Conservation (phyloP, 2,113 vertebrate species). For the Salvelinus sp. region DNA sequence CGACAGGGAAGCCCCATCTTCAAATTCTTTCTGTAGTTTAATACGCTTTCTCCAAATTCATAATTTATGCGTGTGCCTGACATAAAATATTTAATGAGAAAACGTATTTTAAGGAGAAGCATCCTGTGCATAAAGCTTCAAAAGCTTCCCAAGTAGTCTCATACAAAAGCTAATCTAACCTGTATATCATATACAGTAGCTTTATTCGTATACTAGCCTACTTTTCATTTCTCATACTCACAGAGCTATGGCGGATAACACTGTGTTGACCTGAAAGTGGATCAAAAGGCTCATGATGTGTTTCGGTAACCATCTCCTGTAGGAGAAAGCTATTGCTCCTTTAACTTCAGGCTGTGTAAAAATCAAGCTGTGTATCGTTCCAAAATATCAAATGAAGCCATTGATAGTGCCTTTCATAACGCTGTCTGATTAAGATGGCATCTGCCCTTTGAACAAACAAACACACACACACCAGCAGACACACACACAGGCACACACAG, state of each 20-base stretch:
- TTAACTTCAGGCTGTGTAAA: neutral
- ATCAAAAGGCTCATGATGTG: neutral
- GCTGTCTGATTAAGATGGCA: neutral
- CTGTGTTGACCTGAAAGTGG: neutral
- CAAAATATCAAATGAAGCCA: neutral
- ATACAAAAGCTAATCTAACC: neutral
- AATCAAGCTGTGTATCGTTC: neutral
- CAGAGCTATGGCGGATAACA: neutral
- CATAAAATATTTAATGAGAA: slow-evolving; percentile 58
- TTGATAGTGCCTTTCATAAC: neutral
- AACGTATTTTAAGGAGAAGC: slow-evolving; percentile 35
- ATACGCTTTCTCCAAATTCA: slow-evolving; percentile 35
- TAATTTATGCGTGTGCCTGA: slow-evolving; percentile 53
- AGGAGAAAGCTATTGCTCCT: neutral
- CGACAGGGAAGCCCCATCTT: neutral
- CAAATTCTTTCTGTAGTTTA: slow-evolving; percentile 37
- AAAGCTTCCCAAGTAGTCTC: neutral
- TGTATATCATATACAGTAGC: neutral
- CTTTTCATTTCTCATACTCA: neutral
- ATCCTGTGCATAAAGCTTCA: neutral
- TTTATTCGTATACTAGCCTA: neutral
- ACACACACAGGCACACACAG: neutral
- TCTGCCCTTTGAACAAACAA: neutral
- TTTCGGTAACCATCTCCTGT: neutral
- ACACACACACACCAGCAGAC: slow-evolving; percentile 13